A percentile compares a stretch with the other conserved stretches of the same genome.
Conservation (phyloP, 2,888 invertebrate genomes). For the Morpho achilles region DNA sequence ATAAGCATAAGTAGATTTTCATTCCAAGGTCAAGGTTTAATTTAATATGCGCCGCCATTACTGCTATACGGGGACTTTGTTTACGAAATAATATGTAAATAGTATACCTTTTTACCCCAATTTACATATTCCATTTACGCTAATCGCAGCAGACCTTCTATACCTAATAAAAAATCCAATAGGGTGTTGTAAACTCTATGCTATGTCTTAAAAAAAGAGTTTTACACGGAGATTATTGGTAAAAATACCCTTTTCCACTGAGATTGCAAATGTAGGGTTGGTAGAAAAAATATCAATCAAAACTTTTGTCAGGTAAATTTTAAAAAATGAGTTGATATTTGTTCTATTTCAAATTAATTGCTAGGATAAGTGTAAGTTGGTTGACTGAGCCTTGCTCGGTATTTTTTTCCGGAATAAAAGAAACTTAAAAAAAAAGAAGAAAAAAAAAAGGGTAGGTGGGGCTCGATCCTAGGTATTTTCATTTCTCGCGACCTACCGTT, state of each 20-base stretch:
- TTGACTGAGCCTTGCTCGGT: no score
- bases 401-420: no score
- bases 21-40: background rate
- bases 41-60: no score
- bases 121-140: constrained; percentile 20
- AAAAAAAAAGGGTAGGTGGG: no score
- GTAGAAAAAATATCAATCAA: constrained; percentile 24
- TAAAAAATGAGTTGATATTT: no score
- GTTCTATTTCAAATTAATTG: no score
- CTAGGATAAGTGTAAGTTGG: no score
- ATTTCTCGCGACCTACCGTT: no score
- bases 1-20: background rate
- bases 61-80: background rate
- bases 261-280: constrained; percentile 33
- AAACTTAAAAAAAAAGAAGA: no score
- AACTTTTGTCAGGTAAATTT: no score
- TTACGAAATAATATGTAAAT: background rate
- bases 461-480: no score
- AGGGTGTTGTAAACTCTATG: constrained; percentile 18
- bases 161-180: constrained; percentile 14
- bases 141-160: constrained; percentile 14
- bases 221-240: constrained; percentile 39
- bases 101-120: constrained; percentile 3
- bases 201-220: constrained; percentile 14
- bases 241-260: constrained; percentile 34